phyloP scores from a whole-genome alignment of 92 coral and sea anemone species.

The Bergia puertoricense region DNA sequence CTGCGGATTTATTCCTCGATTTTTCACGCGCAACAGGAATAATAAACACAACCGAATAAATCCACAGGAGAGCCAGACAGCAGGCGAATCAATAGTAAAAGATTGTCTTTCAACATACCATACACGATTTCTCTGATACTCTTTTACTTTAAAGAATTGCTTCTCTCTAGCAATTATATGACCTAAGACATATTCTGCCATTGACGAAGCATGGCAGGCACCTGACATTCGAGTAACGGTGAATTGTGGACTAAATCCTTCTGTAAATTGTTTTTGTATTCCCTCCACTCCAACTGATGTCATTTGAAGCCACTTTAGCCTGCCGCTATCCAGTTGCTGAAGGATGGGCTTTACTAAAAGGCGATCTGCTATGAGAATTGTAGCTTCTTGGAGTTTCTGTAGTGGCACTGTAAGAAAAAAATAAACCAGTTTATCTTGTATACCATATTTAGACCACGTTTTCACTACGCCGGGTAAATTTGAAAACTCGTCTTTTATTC shows the following conservation, averaged over 20 bases:
- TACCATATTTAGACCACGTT: background rate
- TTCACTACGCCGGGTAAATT: too few species aligned
- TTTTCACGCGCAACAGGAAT: too few species aligned
- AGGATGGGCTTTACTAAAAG: background rate
- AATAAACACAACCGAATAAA: too few species aligned
- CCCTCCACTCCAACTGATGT: conserved; percentile 80
- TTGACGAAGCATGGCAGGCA: conserved; percentile 62
- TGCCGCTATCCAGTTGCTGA: conserved; percentile 43
- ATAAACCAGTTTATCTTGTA: background rate
- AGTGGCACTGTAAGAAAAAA: background rate
- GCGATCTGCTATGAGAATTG: conserved; percentile 13
- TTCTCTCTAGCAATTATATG: conserved; percentile 85
- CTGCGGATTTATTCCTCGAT: too few species aligned
- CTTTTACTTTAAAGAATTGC: conserved; percentile 58
- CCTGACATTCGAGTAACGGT: conserved; percentile 68
- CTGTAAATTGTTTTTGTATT: conserved; percentile 34
- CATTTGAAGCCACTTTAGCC: conserved; percentile 84
- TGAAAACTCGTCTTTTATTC: too few species aligned
- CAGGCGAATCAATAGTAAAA: too few species aligned
- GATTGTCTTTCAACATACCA: conserved; percentile 60
- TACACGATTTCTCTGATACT: conserved; percentile 57
- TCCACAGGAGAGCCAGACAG: too few species aligned
- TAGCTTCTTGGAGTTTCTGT: background rate
- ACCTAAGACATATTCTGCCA: conserved; percentile 90
- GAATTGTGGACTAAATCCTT: conserved; percentile 54